Percentiles rank a stretch among this genome's conserved stretches.
Conservation (phyloP, 2,113 vertebrate genomes). For the Lethenteron reissneri region DNA sequence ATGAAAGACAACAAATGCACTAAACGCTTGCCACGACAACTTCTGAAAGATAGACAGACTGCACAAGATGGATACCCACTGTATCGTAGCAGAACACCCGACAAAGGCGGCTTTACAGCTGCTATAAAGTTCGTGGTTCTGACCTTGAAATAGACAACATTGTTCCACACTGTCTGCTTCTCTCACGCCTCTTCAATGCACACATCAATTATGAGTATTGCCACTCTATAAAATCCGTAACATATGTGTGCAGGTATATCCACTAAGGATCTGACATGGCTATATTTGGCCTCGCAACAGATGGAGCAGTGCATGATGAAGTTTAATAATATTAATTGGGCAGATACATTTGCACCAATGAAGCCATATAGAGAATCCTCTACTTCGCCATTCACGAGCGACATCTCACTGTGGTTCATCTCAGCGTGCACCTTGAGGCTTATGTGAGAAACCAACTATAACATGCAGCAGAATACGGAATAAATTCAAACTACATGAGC, state of each 20-base stretch:
- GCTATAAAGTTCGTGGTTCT: not conserved
- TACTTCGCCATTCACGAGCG: constrained; percentile 2
- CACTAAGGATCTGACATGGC: constrained; percentile 2
- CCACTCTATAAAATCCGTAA: not conserved
- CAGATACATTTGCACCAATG: constrained; percentile 2
- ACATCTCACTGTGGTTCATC: constrained; percentile 1
- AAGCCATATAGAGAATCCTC: not conserved
- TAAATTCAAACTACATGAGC: no score
- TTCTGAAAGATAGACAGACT: constrained; percentile 7
- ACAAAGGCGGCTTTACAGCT: not conserved
- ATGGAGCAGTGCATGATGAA: not conserved
- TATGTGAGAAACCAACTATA: no score
- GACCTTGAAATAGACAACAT: constrained; percentile 4
- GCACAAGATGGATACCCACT: constrained; percentile 3
- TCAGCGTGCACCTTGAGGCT: not conserved
- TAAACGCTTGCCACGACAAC: not conserved
- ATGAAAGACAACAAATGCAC: constrained; percentile 6
- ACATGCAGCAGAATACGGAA: no score
- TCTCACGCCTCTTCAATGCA: constrained; percentile 4
- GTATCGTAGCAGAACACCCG: constrained; percentile 3
- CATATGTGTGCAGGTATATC: constrained; percentile 2
- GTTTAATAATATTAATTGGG: not conserved
- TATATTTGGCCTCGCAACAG: constrained; percentile 1
- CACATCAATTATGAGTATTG: not conserved
- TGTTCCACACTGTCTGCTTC: not conserved